Percentiles rank a stretch among this genome's conserved stretches.
Evolutionary conservation across 2,797 vertebrate genomes (phyloP).

Genomic region (Synaphobranchus kaupii): DNA sequence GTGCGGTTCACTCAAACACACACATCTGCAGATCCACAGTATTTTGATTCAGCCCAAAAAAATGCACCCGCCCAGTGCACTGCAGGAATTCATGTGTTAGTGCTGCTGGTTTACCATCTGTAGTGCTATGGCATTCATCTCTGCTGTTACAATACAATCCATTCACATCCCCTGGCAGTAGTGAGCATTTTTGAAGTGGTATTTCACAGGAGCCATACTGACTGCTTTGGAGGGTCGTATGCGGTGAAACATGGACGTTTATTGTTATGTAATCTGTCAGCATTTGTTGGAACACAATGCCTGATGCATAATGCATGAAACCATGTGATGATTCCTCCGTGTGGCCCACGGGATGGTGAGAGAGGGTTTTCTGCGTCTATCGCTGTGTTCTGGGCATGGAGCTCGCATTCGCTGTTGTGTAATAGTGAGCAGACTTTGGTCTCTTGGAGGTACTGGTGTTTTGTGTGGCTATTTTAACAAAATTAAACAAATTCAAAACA

Average conservation of each 20-base stretch:
- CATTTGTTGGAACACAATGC: not conserved
- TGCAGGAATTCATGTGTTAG: not conserved
- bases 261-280: not conserved
- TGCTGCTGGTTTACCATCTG: not conserved
- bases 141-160: not conserved
- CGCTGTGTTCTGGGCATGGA: not conserved
- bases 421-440: not conserved
- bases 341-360: not conserved
- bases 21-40: not conserved
- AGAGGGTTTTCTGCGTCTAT: not conserved
- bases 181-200: not conserved
- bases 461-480: not conserved
- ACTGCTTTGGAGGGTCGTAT: not conserved
- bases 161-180: not conserved
- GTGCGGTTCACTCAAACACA: not conserved
- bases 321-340: not conserved
- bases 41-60: constrained; percentile 6
- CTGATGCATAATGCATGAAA: not conserved
- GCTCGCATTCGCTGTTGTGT: not conserved
- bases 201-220: not conserved
- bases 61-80: not conserved
- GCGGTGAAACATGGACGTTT: not conserved
- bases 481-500: no score
- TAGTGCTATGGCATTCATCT: not conserved
- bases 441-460: not conserved